Conservation (phyloP, 2,113 vertebrate genomes). For the Colinus virginianus region DNA sequence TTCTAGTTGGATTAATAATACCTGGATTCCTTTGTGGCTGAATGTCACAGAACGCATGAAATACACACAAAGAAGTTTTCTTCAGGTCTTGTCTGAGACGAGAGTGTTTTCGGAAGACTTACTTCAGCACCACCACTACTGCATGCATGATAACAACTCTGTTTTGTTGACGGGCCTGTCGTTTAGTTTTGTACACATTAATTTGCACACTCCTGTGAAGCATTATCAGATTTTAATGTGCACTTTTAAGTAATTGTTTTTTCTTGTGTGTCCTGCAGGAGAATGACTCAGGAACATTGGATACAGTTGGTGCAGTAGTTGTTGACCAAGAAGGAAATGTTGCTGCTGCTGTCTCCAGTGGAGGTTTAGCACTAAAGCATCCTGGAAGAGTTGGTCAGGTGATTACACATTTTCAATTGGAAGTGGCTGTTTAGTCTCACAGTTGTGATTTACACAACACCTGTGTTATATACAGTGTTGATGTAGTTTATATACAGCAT, state of each 20-base stretch:
- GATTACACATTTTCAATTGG: background rate
- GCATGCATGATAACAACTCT: background rate
- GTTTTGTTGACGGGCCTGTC: background rate
- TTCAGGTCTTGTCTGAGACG: background rate
- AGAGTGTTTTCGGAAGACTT: background rate
- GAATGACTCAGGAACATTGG: conserved; percentile 91
- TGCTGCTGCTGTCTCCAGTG: conserved; percentile 97
- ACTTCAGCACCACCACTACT: background rate
- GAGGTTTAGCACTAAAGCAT: conserved; percentile 97
- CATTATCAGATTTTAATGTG: background rate
- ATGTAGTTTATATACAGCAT: background rate
- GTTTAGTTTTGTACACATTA: background rate
- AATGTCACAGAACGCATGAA: background rate
- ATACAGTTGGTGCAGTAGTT: conserved; percentile 96
- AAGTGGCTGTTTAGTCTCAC: background rate
- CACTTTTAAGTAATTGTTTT: background rate
- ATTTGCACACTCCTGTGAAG: background rate
- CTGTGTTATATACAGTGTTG: too few relatives aligned
- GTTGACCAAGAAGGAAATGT: conserved; percentile 97
- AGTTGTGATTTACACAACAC: background rate
- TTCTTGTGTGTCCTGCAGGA: conserved; percentile 77
- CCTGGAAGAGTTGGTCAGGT: conserved; percentile 98
- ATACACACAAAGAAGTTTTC: background rate
- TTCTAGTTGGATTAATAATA: background rate
- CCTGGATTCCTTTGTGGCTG: background rate